phyloP scores from a whole-genome alignment of 2,797 vertebrate genomes.

The Alosa sapidissima region DNA sequence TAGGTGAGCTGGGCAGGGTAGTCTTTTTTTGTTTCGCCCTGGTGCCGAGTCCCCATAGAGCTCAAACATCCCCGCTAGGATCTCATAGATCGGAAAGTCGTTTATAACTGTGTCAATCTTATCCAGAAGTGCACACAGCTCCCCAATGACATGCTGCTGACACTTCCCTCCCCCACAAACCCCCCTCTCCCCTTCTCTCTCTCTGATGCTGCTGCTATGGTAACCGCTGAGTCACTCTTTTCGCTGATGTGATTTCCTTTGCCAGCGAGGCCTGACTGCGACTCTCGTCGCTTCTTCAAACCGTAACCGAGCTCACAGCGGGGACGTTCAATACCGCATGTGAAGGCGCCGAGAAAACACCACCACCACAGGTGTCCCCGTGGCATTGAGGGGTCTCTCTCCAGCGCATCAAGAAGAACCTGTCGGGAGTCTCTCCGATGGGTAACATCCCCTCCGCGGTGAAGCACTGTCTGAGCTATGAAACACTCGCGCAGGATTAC shows the following conservation, averaged over 20 bases:
- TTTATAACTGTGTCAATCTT: constrained; percentile 38
- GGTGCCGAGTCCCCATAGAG: constrained; percentile 44
- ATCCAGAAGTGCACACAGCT: constrained; percentile 31
- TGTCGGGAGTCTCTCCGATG: constrained; percentile 66
- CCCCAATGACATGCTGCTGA: background rate
- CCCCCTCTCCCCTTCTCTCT: background rate
- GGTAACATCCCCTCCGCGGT: constrained; percentile 84
- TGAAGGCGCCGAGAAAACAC: background rate
- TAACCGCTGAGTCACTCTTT: constrained; percentile 74
- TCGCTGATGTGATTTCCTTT: constrained; percentile 52
- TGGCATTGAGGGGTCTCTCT: background rate
- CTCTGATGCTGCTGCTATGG: constrained; percentile 70
- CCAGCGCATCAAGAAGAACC: constrained; percentile 28
- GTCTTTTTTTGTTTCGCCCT: constrained; percentile 52
- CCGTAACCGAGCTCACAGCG: constrained; percentile 31
- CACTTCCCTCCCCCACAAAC: background rate
- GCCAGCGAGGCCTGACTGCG: constrained; percentile 41
- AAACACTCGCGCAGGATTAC: constrained; percentile 82
- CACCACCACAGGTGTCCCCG: constrained; percentile 36
- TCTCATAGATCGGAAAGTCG: constrained; percentile 29
- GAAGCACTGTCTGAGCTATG: constrained; percentile 90
- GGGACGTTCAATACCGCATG: constrained; percentile 16
- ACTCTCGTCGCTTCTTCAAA: background rate
- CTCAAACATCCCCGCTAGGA: constrained; percentile 25
- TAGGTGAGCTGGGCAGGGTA: constrained; percentile 43